Percentiles rank a stretch among this genome's conserved stretches.
Evolutionary conservation across 2,797 vertebrate genomes (phyloP).

Genomic region (Lycodopsis pacificus): DNA sequence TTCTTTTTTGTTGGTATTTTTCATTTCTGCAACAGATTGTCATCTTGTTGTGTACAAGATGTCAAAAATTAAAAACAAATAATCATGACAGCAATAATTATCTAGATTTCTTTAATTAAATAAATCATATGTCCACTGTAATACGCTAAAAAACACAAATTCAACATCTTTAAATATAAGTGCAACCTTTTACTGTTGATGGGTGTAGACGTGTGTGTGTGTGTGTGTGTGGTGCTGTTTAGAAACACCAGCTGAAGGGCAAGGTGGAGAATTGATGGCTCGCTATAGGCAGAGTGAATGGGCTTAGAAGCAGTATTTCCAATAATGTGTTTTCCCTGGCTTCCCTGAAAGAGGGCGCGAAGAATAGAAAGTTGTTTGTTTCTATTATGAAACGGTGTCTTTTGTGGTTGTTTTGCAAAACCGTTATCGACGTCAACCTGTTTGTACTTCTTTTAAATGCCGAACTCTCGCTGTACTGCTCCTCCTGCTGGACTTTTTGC

Average conservation of each 20-base stretch:
- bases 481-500: neutral
- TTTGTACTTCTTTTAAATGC: conserved; percentile 24
- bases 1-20: neutral
- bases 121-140: neutral
- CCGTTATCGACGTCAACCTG: conserved; percentile 26
- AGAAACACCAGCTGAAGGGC: conserved; percentile 44
- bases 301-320: conserved; percentile 47
- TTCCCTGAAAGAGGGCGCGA: conserved; percentile 35
- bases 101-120: neutral
- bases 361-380: conserved; percentile 37
- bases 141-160: conserved; percentile 6
- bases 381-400: conserved; percentile 44
- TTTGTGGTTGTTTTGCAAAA: conserved; percentile 33
- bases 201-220: neutral
- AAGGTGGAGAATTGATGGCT: conserved; percentile 49
- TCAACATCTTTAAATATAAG: conserved; percentile 1
- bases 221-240: conserved; percentile 2
- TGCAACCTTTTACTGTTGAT: conserved; percentile 15
- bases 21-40: neutral
- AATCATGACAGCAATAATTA: neutral
- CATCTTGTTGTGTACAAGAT: neutral
- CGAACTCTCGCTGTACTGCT: neutral
- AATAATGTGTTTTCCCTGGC: conserved; percentile 52
- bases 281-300: conserved; percentile 35
- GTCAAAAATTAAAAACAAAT: neutral